Base-by-base conservation (phyloP, 2,888 invertebrate species). In the Pardosa pseudoannulata region DNA sequence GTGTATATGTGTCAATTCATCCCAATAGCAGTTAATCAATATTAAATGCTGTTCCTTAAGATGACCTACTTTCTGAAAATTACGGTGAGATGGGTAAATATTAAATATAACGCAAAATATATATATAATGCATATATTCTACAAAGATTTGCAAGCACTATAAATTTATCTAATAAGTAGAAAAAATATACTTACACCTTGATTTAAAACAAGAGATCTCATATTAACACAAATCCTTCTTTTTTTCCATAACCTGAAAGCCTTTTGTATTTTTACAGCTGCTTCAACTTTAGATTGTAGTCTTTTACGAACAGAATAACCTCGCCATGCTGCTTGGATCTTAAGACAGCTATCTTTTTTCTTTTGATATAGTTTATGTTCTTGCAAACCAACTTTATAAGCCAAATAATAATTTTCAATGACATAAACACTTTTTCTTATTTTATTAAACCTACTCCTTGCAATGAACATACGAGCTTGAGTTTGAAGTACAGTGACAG, bases 181-280 rank as follows among this genome's bases (percentile, higher is more conserved):
- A 13, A 70, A 39, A 70, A 41, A 11, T 19, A 1, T 23, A 11
- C 71, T 71, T 29, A 46, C 71, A 2, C 5, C 1, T 16, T 41
- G 11, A 39, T n/a, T 46, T 13, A 13, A 16, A 27, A 31, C 32
- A 32, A 36, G 36, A 2, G n/a, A 62, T 1, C 9, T 23, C 23
- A 62, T 62, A 9, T 19, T 62, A 27, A 2, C 3, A 9, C 19
- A 28, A 9, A 19, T 13, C 32, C 50, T 74, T 56, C 16, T 74
- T 9, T 74, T 6, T 11, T 16, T 56, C 80, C 71, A 83, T 11
- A 5, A 11, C 13, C 65, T 70, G 36, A 76, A 70, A 36, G 36
- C 31, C 73, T 23, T 32, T 62, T 85, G 85, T 65, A 75, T 79
- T n/a, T 74, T 27, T 16, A 71, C 23, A 6, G 75, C 73, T 46